A percentile compares a stretch with the other conserved stretches of the same genome.
These are phyloP conservation scores for Poeciliopsis turneri DNA, from an alignment of 2,797 vertebrate species.

Conservation along the genomic window DNA sequence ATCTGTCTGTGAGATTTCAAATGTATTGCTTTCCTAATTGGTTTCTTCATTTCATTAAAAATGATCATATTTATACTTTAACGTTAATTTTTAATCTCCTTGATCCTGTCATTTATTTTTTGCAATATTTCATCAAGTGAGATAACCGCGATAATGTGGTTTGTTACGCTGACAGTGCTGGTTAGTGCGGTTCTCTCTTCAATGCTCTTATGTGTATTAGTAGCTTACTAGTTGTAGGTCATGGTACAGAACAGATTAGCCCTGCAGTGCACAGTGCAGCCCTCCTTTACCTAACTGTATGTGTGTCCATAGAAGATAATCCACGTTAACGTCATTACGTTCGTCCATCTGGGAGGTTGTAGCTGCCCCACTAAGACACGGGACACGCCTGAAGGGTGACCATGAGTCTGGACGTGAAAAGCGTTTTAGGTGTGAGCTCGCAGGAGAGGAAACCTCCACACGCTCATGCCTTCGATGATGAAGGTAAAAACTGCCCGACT, in stretches of 20 bases:
- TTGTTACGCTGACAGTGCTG: constrained; percentile 1
- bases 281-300: constrained; percentile 10
- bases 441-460: neutral
- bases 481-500: constrained; percentile 21
- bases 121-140: neutral
- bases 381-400: neutral
- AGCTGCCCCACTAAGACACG: neutral
- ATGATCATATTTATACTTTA: neutral
- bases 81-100: neutral
- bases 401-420: constrained; percentile 3
- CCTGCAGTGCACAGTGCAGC: constrained; percentile 19
- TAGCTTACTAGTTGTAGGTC: constrained; percentile 25
- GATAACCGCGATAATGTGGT: neutral
- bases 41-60: too few species aligned
- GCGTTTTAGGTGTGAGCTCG: constrained; percentile 10
- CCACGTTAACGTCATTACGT: constrained; percentile 12
- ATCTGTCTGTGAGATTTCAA: too few species aligned
- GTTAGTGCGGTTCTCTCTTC: constrained; percentile 12
- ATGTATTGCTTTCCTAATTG: too few species aligned
- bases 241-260: constrained; percentile 63
- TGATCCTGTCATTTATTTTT: neutral
- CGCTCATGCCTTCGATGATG: constrained; percentile 15
- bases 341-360: neutral
- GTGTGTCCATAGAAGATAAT: constrained; percentile 39
- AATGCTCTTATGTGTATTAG: constrained; percentile 47